Base-by-base conservation (phyloP, 2,113 vertebrate species). In the Motacilla tschutschensis region DNA sequence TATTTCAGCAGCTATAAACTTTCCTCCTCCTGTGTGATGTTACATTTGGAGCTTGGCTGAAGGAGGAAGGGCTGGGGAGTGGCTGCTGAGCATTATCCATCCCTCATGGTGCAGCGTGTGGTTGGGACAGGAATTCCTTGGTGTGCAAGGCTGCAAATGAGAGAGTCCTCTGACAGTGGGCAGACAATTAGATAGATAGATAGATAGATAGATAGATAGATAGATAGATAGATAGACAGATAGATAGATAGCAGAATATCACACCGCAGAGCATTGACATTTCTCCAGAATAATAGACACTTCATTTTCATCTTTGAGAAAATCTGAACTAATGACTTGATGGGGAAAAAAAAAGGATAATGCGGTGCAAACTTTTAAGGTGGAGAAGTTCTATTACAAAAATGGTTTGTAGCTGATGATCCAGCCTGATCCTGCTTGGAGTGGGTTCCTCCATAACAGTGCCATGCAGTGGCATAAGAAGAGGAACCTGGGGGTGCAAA, bases 31-130 rank as follows among this genome's bases (percentile, higher is more conserved):
- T 60, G 28, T 48, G 25, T 36, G 59, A 12, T 31, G 46, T 14
- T 15, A 1, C 16, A 26, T 25, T 77, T 20, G 25, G 46, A 48
- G 20, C 26, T 47, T 24, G 75, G 48, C 75, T 71, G 54, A 8
- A 16, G 22, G 62, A 29, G 60, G 12, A 22, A 5, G 31, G 54
- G 12, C 0, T 12, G 17, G 31, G 70, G 57, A 10, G 33, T 36
- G 79, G 33, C 38, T 89, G 63, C 72, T 60, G 48, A 36, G 75
- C 26, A 7, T 24, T 19, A 1, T 22, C 26, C n/a, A 3, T 9
- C 6, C 0, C 6, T 22, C 4, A 0, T 4, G 14, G 41, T 8
- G 40, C 26, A 25, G 51, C 0, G 5, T 8, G 22, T 16, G 26
- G 5, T 5, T 17, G 35, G 58, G n/a, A 29, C 44, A 3, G 53